phyloP scores from a whole-genome alignment of 2,797 vertebrate genomes.

The Phataginus tetradactyla region DNA sequence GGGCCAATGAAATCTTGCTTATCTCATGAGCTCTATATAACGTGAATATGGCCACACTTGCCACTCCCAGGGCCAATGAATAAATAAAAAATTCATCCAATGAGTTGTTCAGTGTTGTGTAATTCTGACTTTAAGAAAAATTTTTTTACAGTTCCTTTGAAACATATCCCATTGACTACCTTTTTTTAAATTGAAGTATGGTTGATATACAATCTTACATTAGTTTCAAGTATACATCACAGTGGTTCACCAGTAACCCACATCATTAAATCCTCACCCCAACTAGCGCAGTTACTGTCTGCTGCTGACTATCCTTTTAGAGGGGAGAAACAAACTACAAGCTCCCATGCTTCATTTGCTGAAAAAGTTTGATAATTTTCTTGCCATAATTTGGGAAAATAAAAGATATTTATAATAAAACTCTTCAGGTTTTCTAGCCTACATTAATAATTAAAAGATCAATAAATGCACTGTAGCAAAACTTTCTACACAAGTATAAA shows the following conservation, averaged over 20 bases:
- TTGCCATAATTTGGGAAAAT: slow-evolving; percentile 45
- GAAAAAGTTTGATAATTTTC: slow-evolving; percentile 17
- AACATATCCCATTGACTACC: not conserved
- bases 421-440: slow-evolving; percentile 40
- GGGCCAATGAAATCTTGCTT: not conserved
- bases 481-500: slow-evolving; percentile 67
- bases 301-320: not conserved
- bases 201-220: no score
- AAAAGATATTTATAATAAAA: slow-evolving; percentile 39
- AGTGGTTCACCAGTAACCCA: no score
- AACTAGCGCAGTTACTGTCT: no score
- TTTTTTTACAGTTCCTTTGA: not conserved
- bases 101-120: not conserved
- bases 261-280: no score
- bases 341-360: not conserved
- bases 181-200: no score
- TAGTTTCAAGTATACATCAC: no score
- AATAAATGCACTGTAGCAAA: slow-evolving; percentile 67
- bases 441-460: slow-evolving; percentile 79
- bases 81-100: not conserved
- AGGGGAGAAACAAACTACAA: not conserved
- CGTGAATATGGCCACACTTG: not conserved
- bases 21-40: not conserved
- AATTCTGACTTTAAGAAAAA: not conserved
- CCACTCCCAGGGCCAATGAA: not conserved